Evolutionary conservation across 2,113 vertebrate species (phyloP).

Genomic region (Oryzias javanicus): DNA sequence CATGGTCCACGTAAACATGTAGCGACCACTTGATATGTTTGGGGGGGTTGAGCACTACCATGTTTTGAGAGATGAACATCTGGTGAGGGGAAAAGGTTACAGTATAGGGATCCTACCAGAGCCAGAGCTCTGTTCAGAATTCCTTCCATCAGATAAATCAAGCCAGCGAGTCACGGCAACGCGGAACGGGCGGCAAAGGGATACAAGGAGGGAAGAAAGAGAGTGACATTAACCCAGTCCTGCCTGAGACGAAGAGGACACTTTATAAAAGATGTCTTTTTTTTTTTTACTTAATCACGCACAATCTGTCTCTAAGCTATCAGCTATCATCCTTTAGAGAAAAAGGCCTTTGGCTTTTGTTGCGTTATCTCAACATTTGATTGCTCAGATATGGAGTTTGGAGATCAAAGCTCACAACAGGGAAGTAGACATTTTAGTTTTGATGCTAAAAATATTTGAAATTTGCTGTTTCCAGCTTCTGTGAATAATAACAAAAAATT

Average conservation of each 20-base stretch:
- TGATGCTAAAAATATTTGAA: too few relatives aligned
- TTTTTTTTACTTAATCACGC: constrained; percentile 19
- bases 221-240: constrained; percentile 74
- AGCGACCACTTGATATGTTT: constrained; percentile 80
- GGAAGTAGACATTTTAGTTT: too few relatives aligned
- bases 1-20: constrained; percentile 67
- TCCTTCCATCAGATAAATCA: constrained; percentile 85
- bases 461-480: too few relatives aligned
- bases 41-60: constrained; percentile 78
- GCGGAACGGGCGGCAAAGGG: constrained; percentile 44
- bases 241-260: constrained; percentile 62
- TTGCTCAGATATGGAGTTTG: not conserved
- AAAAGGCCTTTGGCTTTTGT: not conserved
- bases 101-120: constrained; percentile 77
- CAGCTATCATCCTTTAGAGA: constrained; percentile 1
- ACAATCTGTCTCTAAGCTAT: constrained; percentile 6
- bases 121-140: constrained; percentile 74
- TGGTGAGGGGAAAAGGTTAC: constrained; percentile 82
- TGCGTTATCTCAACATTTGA: not conserved
- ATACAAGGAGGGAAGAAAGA: constrained; percentile 38
- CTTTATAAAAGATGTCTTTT: constrained; percentile 48
- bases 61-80: constrained; percentile 82
- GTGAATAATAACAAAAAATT: too few relatives aligned
- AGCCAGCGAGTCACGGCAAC: constrained; percentile 74
- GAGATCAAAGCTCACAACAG: too few relatives aligned